phyloP scores from a whole-genome alignment of 2,888 invertebrate species.

The Diogma glabrata region DNA sequence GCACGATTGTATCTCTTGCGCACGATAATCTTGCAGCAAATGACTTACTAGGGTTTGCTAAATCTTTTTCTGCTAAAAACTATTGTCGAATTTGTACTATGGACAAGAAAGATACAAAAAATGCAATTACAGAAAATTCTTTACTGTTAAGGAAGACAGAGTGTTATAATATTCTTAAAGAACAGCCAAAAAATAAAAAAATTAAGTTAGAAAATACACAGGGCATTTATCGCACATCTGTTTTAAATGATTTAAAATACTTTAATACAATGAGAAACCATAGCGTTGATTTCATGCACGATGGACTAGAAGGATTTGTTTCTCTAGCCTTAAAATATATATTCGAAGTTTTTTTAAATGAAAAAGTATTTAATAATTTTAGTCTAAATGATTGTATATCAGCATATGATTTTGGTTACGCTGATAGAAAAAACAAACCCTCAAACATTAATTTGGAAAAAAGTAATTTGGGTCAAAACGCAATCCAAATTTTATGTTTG shows the following conservation, averaged over 20 bases:
- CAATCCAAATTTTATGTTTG: background rate
- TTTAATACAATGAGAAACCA: background rate
- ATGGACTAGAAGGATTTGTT: background rate
- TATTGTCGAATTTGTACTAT: background rate
- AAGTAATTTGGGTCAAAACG: background rate
- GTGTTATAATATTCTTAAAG: background rate
- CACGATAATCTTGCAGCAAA: conserved; percentile 6
- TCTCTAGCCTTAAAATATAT: background rate
- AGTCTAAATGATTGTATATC: conserved; percentile 1
- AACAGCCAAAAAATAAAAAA: background rate
- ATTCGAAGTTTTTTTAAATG: background rate
- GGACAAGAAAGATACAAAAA: background rate
- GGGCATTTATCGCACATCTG: background rate
- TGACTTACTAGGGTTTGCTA: conserved; percentile 1
- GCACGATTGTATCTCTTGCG: background rate
- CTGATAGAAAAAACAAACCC: background rate
- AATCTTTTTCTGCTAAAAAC: background rate
- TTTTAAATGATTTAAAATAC: background rate
- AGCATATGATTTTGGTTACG: background rate
- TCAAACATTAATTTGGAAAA: background rate
- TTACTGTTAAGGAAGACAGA: background rate
- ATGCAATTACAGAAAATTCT: background rate
- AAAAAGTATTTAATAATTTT: background rate
- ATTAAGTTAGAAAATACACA: background rate
- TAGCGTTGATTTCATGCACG: background rate